These are phyloP conservation scores for Drosophila algonquin DNA, from an alignment of 2,888 invertebrate species.

Conservation along the genomic window DNA sequence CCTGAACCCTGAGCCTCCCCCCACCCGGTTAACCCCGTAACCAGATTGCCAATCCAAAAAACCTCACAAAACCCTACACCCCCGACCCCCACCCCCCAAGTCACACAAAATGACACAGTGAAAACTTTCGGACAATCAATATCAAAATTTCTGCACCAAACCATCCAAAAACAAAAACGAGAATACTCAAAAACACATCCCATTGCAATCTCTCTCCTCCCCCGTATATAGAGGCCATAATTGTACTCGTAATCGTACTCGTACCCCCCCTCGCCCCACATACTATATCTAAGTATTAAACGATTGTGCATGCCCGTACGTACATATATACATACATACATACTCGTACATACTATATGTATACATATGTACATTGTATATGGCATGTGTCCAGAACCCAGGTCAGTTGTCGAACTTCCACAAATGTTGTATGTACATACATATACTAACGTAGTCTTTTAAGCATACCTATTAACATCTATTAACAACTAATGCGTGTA, in stretches of 20 bases:
- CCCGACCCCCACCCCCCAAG: constrained; percentile 4
- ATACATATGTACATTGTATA: constrained; percentile 54
- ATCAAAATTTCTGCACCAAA: constrained; percentile 81
- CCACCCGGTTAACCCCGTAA: constrained; percentile 2
- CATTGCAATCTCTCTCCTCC: constrained; percentile 67
- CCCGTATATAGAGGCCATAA: constrained; percentile 63
- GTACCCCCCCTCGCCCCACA: constrained; percentile 44
- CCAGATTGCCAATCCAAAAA: constrained; percentile 51
- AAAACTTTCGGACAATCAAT: constrained; percentile 83
- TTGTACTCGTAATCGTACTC: background rate
- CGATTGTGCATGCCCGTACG: constrained; percentile 52
- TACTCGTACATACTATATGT: constrained; percentile 33
- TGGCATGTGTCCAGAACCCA: constrained; percentile 73
- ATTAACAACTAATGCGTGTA: constrained; percentile 35
- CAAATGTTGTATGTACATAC: constrained; percentile 62
- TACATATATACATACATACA: constrained; percentile 15
- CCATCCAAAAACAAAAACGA: constrained; percentile 58
- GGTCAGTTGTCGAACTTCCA: constrained; percentile 78
- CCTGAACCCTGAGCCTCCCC: constrained; percentile 4
- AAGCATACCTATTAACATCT: constrained; percentile 17
- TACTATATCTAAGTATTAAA: constrained; percentile 55
- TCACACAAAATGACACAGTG: constrained; percentile 46
- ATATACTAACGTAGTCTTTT: constrained; percentile 40
- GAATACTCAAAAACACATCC: constrained; percentile 48
- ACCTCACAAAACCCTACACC: constrained; percentile 10